Conservation (phyloP, 2,888 invertebrate species). For the Boloria euphrosyne region DNA sequence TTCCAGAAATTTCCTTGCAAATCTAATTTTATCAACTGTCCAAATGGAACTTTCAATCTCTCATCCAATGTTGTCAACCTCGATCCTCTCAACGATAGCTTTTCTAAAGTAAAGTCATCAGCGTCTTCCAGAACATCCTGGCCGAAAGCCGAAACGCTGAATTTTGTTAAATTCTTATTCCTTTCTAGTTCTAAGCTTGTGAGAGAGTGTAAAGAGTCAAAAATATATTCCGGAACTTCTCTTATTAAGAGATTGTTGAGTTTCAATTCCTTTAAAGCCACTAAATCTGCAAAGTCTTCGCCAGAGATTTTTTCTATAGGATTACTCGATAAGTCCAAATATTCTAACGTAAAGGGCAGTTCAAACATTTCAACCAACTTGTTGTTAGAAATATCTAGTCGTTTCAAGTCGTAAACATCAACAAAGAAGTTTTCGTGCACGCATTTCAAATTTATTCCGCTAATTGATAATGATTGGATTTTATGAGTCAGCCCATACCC, state of each 20-base stretch:
- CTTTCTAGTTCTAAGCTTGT: conserved; percentile 78
- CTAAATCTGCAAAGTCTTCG: conserved; percentile 75
- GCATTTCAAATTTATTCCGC: conserved; percentile 54
- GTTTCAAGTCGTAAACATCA: conserved; percentile 70
- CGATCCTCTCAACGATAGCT: conserved; percentile 73
- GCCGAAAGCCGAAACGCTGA: conserved; percentile 73
- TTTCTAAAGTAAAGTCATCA: conserved; percentile 69
- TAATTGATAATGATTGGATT: conserved; percentile 61
- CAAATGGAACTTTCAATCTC: conserved; percentile 69
- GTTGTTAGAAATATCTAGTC: conserved; percentile 78
- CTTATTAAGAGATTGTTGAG: conserved; percentile 82
- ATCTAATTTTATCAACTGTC: conserved; percentile 71
- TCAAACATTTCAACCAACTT: conserved; percentile 78
- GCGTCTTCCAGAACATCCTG: conserved; percentile 62
- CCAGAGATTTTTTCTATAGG: conserved; percentile 73
- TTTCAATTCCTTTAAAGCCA: conserved; percentile 77
- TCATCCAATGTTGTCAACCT: conserved; percentile 64
- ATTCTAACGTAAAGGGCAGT: conserved; percentile 80
- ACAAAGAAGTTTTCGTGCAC: conserved; percentile 70
- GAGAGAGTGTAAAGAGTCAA: conserved; percentile 78
- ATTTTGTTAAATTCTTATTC: conserved; percentile 76
- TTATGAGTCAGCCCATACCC: conserved; percentile 66
- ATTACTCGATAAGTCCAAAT: conserved; percentile 84
- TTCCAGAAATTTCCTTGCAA: conserved; percentile 84
- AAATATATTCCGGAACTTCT: conserved; percentile 78